Evolutionary conservation across 2,113 vertebrate genomes (phyloP), one percentile per base, ranked within the genome.

Genomic region (Pionites leucogaster): DNA sequence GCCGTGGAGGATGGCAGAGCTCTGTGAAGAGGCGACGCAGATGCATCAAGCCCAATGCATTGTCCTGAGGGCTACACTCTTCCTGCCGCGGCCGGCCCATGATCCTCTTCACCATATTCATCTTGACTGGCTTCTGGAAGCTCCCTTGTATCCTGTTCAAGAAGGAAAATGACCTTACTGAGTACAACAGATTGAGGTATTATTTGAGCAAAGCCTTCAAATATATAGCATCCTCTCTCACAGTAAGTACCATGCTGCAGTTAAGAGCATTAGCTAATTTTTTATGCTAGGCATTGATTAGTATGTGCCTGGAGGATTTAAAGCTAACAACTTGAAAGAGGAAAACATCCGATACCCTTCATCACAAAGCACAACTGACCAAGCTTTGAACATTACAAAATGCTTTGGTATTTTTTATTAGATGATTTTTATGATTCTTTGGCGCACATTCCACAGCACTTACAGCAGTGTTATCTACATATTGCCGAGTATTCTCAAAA

Each of bases 21-120:
- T 99, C 99, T 0, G 99, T 99, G 98, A 99, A 99, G 95, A 99
- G 99, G 68, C 99, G 98, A 14, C 99, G 99, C 86, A 99, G 98
- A 93, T 99, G 99, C 99, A 99, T 99, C 86, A 99, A 97, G 55
- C 99, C 99, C 86, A 99, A 98, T 0, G 99, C 99, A 0, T 99
- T 99, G 97, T 99, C 99, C 96, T 99, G 99, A 2, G 99, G 99
- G 94, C 99, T 99, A 95, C 99, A 99, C 97, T 99, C 99, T 90
- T 99, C 99, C 98, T 99, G 99, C 98, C 99, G 98, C 1, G 99
- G 99, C 95, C 99, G 98, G 87, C 99, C 99, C 99, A 99, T 99
- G 96, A 99, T 99, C 97, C 99, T 98, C 96, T 99, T 99, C 98
- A 99, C 99, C 99, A 99, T 99, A 98, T 99, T 99, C 99, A 99